Evolutionary conservation across 2,797 vertebrate species (phyloP).

Genomic region (Vipera ursinii): DNA sequence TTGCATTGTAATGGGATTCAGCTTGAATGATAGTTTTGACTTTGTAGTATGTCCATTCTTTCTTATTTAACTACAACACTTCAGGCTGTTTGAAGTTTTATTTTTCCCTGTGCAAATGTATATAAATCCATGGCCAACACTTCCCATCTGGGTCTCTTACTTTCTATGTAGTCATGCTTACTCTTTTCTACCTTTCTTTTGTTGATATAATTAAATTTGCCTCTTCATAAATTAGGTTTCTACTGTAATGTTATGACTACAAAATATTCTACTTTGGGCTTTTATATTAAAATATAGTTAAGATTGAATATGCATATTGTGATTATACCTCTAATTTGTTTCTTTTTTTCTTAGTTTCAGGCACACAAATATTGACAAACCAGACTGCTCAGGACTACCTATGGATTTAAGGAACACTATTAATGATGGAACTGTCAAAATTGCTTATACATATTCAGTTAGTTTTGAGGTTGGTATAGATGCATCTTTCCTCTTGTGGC

Average conservation of each 20-base stretch:
- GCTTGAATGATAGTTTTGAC: background rate
- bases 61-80: background rate
- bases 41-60: background rate
- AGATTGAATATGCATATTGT: background rate
- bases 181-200: background rate
- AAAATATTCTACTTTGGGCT: background rate
- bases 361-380: conserved; percentile 76
- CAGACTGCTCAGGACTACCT: conserved; percentile 83
- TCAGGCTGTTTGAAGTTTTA: background rate
- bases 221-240: background rate
- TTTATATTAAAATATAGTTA: background rate
- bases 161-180: background rate
- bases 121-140: background rate
- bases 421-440: conserved; percentile 74
- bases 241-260: background rate
- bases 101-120: background rate
- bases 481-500: background rate
- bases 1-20: background rate
- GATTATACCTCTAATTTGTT: background rate
- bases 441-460: conserved; percentile 87
- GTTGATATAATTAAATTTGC: background rate
- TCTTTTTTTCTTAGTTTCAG: conserved; percentile 76
- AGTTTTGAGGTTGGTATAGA: conserved; percentile 75
- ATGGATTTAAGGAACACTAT: conserved; percentile 86
- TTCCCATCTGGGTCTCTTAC: background rate